Conservation (phyloP, 2,113 vertebrate species). For the Bucco capensis region DNA sequence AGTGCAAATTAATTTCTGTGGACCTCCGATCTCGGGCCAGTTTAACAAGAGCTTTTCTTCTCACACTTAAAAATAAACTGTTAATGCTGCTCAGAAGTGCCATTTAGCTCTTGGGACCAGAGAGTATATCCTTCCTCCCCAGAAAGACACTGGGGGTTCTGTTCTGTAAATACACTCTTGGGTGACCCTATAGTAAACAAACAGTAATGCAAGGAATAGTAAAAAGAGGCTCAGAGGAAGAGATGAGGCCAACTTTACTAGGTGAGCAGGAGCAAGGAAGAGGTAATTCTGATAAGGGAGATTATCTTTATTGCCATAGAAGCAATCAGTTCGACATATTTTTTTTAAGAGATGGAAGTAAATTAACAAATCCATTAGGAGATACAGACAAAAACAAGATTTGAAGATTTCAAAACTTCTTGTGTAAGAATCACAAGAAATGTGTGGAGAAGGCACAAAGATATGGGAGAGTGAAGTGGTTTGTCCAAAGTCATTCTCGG, state of each 20-base stretch:
- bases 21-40: neutral
- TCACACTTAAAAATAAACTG: neutral
- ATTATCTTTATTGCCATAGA: neutral
- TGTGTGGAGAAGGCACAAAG: neutral
- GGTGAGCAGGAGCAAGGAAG: neutral
- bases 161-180: neutral
- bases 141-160: neutral
- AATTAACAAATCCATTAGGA: neutral
- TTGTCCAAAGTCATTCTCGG: neutral
- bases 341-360: neutral
- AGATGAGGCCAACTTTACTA: neutral
- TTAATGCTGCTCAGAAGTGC: neutral
- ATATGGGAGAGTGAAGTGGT: neutral
- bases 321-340: neutral
- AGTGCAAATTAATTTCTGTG: neutral
- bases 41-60: conserved; percentile 20
- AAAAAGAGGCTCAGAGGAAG: neutral
- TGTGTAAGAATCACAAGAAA: neutral
- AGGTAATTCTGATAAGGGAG: neutral
- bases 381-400: neutral
- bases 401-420: neutral
- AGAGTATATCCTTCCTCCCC: neutral
- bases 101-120: neutral
- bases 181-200: neutral
- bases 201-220: neutral